Evolutionary conservation across 2,113 vertebrate genomes (phyloP).

Genomic region (Todiramphus saurophagus): DNA sequence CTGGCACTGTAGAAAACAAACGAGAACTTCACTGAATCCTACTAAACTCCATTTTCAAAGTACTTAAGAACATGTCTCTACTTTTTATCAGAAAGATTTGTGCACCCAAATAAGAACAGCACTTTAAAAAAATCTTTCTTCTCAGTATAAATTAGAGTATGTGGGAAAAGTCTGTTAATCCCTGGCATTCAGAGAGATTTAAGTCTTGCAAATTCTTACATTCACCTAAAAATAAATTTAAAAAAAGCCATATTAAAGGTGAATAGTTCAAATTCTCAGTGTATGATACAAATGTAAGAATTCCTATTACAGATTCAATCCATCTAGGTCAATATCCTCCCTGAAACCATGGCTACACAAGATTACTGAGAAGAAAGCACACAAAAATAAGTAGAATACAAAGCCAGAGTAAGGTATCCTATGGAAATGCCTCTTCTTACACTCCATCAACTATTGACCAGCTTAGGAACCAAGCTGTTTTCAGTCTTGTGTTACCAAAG

Average conservation of each 20-base stretch:
- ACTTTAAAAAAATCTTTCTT: background rate
- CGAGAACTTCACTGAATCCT: background rate
- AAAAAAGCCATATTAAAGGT: background rate
- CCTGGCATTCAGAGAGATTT: slow-evolving; percentile 81
- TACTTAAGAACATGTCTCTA: background rate
- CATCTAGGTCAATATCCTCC: background rate
- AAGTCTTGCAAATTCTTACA: slow-evolving; percentile 84
- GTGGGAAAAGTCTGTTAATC: slow-evolving; percentile 48
- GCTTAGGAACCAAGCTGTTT: background rate
- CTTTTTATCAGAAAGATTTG: background rate
- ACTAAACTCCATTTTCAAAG: background rate
- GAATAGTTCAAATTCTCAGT: background rate
- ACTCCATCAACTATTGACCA: background rate
- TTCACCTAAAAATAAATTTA: slow-evolving; percentile 54
- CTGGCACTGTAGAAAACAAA: background rate
- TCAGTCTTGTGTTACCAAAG: background rate
- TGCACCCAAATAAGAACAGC: background rate
- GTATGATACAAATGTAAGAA: background rate
- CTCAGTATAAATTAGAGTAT: background rate
- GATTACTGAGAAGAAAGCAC: background rate
- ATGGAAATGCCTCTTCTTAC: background rate
- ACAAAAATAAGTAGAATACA: background rate
- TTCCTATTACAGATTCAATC: background rate
- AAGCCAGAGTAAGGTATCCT: background rate
- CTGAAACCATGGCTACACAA: background rate